phyloP scores from a whole-genome alignment of 2,113 vertebrate species.

The Ictalurus punctatus region DNA sequence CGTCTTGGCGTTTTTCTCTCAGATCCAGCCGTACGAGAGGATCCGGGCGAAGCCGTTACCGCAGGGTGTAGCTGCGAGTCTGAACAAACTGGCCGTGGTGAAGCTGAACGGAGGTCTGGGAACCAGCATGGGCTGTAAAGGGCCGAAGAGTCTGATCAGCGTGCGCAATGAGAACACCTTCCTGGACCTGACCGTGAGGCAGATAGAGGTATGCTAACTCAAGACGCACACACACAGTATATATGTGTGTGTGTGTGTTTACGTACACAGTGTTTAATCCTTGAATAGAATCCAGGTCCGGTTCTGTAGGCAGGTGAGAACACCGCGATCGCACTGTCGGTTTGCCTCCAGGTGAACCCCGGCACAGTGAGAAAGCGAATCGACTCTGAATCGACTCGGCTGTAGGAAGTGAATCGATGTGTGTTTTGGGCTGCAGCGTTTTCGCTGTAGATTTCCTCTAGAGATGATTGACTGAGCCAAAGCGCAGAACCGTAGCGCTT shows the following conservation, averaged over 20 bases:
- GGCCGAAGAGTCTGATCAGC: slow-evolving; percentile 94
- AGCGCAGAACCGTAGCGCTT: too few species aligned
- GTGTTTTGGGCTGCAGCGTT: too few species aligned
- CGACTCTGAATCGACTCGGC: too few species aligned
- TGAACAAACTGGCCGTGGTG: slow-evolving; percentile 93
- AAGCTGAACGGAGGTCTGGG: slow-evolving; percentile 96
- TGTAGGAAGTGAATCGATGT: too few species aligned
- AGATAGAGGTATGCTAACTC: slow-evolving; percentile 86
- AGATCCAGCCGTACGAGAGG: slow-evolving; percentile 93
- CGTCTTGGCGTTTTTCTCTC: slow-evolving; percentile 8
- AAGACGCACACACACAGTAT: too few species aligned
- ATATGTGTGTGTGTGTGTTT: too few species aligned
- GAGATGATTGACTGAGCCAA: too few species aligned
- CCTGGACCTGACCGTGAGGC: slow-evolving; percentile 94
- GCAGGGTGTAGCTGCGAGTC: slow-evolving; percentile 76
- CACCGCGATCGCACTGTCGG: neutral
- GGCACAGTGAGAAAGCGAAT: too few species aligned
- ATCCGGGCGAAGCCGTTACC: slow-evolving; percentile 84
- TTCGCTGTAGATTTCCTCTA: too few species aligned
- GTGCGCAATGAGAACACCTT: slow-evolving; percentile 97
- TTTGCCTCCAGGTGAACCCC: neutral
- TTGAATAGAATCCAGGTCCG: neutral
- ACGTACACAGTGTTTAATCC: neutral
- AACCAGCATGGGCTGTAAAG: slow-evolving; percentile 98
- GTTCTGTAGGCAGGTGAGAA: neutral